Base-by-base conservation (phyloP, 2,113 vertebrate genomes). In the Lampris incognitus region DNA sequence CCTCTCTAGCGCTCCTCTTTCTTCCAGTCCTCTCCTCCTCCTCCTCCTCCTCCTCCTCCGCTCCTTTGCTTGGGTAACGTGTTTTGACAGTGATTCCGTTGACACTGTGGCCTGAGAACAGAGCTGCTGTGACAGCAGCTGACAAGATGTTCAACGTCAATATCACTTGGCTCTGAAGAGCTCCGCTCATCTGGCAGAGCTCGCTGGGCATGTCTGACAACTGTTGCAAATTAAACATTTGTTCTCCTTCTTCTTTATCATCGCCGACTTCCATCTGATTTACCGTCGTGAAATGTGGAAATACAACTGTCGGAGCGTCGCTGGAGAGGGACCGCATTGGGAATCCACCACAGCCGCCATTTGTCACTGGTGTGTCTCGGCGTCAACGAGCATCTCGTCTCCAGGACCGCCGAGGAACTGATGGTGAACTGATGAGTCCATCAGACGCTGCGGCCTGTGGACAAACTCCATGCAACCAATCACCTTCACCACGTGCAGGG, bases 191-290 rank as follows among this genome's bases (percentile, higher is more conserved):
- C 44, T 7, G 4, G 7, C 4, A 4, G 7, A 46, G 44, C 44
- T 46, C 44, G 4, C 4, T 46, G 77, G 71, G 57, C 49, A 46
- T 66, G 64, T 49, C 58, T 74, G 77, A 77, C 73, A 49, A 36
- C 84, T 51, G 54, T 42, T 48, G 56, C 49, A 62, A 69, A 73
- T 72, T 44, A 5, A 58, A 52, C 63, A 54, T 62, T 78, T 61
- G 50, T 75, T 70, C 37, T 80, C 73, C 59, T 79, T 10, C 8
- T 63, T 74, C 73, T 69, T 66, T 42, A 5, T 81, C 13, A 48
- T 1, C 64, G 2, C 40, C 39, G 41, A 76, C 72, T 76, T 84
- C 76, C 78, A 84, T 82, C 68, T 72, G 3, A 0, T 69, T 37
- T 66, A 46, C 4, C 7, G 7, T 46, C 44, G 1, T 7, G 7